Evolutionary conservation across 2,888 invertebrate species (phyloP).

Genomic region (Campoletis raptor): DNA sequence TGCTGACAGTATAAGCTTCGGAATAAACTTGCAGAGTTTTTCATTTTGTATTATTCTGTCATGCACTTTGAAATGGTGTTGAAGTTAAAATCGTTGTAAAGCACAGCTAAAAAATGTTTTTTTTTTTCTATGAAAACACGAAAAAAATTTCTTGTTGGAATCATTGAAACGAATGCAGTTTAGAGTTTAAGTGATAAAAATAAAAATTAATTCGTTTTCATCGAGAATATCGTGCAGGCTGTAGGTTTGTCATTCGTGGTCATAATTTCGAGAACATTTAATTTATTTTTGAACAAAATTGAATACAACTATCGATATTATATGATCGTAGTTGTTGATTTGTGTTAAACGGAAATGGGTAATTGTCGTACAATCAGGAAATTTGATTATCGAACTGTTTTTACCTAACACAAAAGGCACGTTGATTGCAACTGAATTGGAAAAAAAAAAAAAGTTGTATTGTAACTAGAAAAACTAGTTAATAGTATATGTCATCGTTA

Average conservation of each 20-base stretch:
- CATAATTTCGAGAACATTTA: background rate
- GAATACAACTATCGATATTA: background rate
- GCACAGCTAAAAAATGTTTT: too few species aligned
- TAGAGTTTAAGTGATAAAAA: background rate
- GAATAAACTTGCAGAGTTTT: background rate
- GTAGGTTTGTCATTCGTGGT: background rate
- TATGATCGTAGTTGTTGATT: background rate
- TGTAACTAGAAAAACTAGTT: constrained; percentile 26
- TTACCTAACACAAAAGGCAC: background rate
- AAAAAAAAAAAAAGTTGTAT: background rate
- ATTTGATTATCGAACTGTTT: background rate
- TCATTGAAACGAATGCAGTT: background rate
- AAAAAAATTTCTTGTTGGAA: too few species aligned
- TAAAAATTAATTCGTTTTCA: background rate
- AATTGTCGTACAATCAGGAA: background rate
- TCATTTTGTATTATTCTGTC: background rate
- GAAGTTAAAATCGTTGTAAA: too few species aligned
- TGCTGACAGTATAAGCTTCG: background rate
- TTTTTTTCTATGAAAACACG: background rate
- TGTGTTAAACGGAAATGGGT: background rate
- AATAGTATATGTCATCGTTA: constrained; percentile 23
- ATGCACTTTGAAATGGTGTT: too few species aligned
- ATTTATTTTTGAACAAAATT: background rate
- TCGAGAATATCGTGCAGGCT: background rate
- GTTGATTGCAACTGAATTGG: background rate